Evolutionary conservation across 2,113 vertebrate species (phyloP), one percentile per base, ranked within the genome.

Genomic region (Mobula hypostoma): DNA sequence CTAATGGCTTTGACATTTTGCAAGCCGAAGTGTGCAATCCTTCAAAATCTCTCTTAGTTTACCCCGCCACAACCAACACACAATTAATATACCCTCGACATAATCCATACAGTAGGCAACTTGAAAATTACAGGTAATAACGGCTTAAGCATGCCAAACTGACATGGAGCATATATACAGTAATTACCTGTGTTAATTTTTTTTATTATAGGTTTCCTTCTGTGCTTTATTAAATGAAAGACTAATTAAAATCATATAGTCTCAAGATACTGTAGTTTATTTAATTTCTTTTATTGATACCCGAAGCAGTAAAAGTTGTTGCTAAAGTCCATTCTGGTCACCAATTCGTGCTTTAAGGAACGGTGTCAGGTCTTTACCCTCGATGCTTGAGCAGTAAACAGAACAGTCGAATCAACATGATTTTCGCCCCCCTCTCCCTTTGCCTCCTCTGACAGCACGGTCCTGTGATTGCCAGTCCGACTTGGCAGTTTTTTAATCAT

Each of bases 401-500:
- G 80, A 85, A 87, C 2, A 61, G 48, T 29, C 58, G 61, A 61
- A 87, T 87, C 94, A 70, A 74, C 94, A 21, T 87, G 77, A 66
- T 77, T 56, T 68, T 70, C 76, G n/a, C 27, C 68, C 78, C 78
- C 94, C 95, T 85, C 94, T 96, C 95, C 94, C 95, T 97, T 97
- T 97, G 97, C 97, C 96, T 95, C 94, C 90, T 95, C 96, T 97
- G 97, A 97, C 97, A 97, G 97, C 96, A 96, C 70, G 96, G 96
- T 95, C 97, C 96, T 97, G 96, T 97, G 97, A 97, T 97, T 97
- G 97, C 97, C 97, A 97, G 97, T 96, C 96, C 96, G 96, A 97
- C 97, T 97, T 98, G 97, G 98, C 97, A 97, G 96, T 97, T 98
- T 98, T 74, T 99, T 99, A 98, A 99, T 99, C 98, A 98, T 98